Conservation (phyloP, 2,888 invertebrate species). For the Anoncus sp. region DNA sequence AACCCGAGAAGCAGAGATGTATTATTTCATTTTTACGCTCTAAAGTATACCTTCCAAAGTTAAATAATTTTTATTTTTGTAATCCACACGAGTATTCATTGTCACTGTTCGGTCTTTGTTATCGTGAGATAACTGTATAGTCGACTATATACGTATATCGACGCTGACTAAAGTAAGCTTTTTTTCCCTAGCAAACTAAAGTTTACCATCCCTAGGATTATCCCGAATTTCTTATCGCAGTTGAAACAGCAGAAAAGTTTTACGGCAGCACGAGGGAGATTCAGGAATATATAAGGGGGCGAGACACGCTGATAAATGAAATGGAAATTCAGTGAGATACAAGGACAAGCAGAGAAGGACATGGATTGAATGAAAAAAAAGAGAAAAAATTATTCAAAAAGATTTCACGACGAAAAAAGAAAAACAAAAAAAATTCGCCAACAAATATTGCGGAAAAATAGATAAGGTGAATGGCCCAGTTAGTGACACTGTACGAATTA, state of each 20-base stretch:
- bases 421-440: too few relatives aligned
- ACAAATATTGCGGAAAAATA: neutral
- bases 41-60: neutral
- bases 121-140: neutral
- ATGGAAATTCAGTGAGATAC: neutral
- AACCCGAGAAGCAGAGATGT: neutral
- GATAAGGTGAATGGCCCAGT: too few relatives aligned
- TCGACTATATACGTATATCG: constrained; percentile 1
- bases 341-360: neutral
- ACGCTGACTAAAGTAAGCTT: neutral
- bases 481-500: neutral
- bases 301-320: neutral
- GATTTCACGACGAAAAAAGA: neutral
- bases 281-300: constrained; percentile 15
- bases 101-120: constrained; percentile 2
- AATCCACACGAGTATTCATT: neutral
- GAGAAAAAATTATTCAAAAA: neutral
- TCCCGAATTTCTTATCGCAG: constrained; percentile 57
- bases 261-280: constrained; percentile 1
- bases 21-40: neutral
- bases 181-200: constrained; percentile 20
- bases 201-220: constrained; percentile 47
- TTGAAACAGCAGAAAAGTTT: constrained; percentile 43
- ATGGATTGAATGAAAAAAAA: neutral
- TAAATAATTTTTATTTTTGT: neutral